phyloP scores from a whole-genome alignment of 2,888 invertebrate species.

The Nezara viridula region DNA sequence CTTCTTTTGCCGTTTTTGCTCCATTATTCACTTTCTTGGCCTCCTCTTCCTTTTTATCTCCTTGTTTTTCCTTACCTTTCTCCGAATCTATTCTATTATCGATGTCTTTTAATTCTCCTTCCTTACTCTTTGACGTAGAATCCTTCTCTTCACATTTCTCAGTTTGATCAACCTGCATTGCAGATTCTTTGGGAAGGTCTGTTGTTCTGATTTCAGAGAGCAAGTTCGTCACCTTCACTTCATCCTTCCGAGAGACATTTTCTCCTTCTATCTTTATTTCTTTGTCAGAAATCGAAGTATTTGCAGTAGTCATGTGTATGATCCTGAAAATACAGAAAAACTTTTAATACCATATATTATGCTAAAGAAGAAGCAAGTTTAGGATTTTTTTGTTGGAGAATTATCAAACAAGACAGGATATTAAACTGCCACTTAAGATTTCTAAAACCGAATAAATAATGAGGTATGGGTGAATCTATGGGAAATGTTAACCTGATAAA shows the following conservation, averaged over 20 bases:
- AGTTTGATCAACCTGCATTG: background rate
- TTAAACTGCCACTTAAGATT: no score
- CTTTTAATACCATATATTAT: no score
- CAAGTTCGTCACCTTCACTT: background rate
- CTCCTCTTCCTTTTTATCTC: background rate
- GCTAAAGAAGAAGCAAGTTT: no score
- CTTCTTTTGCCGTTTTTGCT: background rate
- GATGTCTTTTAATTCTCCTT: background rate
- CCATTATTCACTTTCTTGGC: background rate
- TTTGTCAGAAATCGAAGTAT: background rate
- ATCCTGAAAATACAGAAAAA: background rate
- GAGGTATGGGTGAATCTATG: no score
- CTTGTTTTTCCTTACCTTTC: background rate
- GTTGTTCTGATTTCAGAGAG: conserved; percentile 5
- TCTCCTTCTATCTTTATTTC: background rate
- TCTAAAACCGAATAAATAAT: no score
- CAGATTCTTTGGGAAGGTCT: background rate
- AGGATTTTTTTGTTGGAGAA: no score
- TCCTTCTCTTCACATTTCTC: background rate
- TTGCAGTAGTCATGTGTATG: background rate
- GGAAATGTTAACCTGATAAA: no score
- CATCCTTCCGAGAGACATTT: background rate
- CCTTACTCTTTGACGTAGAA: background rate
- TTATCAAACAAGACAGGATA: no score
- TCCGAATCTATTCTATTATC: background rate